Conservation (phyloP, 2,797 vertebrate species). For the Platalea minor region DNA sequence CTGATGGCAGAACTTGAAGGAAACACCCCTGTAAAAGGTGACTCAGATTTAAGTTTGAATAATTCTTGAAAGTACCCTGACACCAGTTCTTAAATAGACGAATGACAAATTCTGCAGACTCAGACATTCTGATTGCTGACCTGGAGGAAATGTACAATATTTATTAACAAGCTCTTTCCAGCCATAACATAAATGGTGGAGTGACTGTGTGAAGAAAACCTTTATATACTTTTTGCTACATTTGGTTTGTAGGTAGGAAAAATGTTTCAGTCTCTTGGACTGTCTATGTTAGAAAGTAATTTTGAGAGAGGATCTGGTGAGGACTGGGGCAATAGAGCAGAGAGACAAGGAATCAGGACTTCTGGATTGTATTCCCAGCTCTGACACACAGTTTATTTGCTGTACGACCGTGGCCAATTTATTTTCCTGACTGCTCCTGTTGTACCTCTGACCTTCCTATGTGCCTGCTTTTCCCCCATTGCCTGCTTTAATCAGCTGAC, state of each 20-base stretch:
- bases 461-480: background rate
- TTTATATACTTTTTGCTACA: background rate
- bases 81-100: background rate
- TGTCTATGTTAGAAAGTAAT: background rate
- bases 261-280: background rate
- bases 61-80: background rate
- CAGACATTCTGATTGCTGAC: background rate
- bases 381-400: conserved; percentile 1
- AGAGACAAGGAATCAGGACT: background rate
- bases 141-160: background rate
- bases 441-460: background rate
- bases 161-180: background rate
- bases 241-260: background rate
- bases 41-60: background rate
- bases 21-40: background rate
- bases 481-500: background rate
- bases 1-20: background rate
- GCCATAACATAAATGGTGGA: background rate
- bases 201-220: background rate
- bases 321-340: background rate
- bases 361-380: background rate
- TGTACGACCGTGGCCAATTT: background rate
- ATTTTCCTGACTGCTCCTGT: background rate
- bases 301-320: background rate
- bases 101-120: background rate